Base-by-base conservation (phyloP, 1,140 invertebrate genomes). In the Medauroidea extradentata region DNA sequence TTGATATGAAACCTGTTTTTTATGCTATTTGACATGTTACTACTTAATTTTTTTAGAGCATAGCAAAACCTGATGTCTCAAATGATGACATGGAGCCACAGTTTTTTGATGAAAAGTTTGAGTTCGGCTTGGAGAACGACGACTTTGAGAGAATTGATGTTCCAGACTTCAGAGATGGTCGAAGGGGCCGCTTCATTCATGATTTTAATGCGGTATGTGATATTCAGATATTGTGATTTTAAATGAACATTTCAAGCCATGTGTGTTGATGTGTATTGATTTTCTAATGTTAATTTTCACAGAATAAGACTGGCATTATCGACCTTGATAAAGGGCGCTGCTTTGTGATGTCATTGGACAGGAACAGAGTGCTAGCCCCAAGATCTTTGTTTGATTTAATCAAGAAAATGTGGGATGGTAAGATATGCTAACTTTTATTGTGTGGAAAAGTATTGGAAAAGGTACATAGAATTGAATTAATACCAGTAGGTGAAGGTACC, bases 281-380 rank as follows among this genome's bases (percentile, higher is more conserved):
- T 53, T 19, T 57, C 27, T 29, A 39, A 39, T 19, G 50, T 58
- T 71, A 74, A 13, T 55, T n/a, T 55, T 43, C n/a, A 13, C 57
- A 82, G 80, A 91, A 91, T 70, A 84, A 86, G 64, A 94, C 90
- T 57, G 89, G 88, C 63, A 96, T 96, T 62, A 84, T 95, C 61
- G 93, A 96, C 75, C 76, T 84, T 11, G 85, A 86, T 50, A 82
- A 83, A 21, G 71, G 76, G 46, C 83, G 87, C 16, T 96, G 94
- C 75, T 96, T 94, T 73, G 83, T 94, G 2, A 93, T 95, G 90
- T 87, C 90, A 8, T 76, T 96, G 60, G 87, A 95, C 75, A 82
- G 88, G 39, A 79, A 81, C 38, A 78, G 83, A 53, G 85, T 93
- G 55, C 67, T 78, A 18, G 78, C 93, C 66, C 87, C 88, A 3